phyloP scores from a whole-genome alignment of 2,888 invertebrate species.

The Hirtodrosophila histrioides region DNA sequence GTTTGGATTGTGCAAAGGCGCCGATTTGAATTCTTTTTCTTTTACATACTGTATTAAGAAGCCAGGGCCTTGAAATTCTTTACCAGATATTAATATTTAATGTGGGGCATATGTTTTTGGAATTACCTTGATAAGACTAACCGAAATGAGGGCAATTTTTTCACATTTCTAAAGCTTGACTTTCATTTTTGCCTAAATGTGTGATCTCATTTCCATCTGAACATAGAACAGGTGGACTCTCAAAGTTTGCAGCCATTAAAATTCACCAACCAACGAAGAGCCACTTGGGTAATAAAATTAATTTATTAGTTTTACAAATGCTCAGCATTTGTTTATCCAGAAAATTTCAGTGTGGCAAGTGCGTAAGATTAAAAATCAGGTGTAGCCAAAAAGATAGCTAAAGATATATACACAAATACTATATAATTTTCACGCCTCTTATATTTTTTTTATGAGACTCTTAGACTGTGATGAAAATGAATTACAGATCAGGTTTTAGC shows the following conservation, averaged over 20 bases:
- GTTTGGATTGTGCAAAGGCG: slow-evolving; percentile 6
- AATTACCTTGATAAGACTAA: not conserved
- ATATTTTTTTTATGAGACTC: not conserved
- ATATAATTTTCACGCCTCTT: slow-evolving; percentile 6
- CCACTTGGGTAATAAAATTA: slow-evolving; percentile 58
- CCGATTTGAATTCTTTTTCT: not conserved
- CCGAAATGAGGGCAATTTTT: not conserved
- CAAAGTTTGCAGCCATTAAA: slow-evolving; percentile 35
- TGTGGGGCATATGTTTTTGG: slow-evolving; percentile 14
- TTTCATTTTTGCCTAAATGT: not conserved
- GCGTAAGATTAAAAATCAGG: slow-evolving; percentile 17
- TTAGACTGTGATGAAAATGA: slow-evolving; percentile 12
- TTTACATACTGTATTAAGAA: slow-evolving; percentile 14
- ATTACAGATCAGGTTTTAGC: slow-evolving; percentile 14
- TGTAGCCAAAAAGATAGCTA: slow-evolving; percentile 3
- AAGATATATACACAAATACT: slow-evolving; percentile 7
- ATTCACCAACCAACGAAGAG: slow-evolving; percentile 39
- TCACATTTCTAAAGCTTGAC: slow-evolving; percentile 2
- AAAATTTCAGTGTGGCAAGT: slow-evolving; percentile 11
- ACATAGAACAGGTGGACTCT: slow-evolving; percentile 41
- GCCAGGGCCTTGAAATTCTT: not conserved
- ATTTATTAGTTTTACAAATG: slow-evolving; percentile 72
- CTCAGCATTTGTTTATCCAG: slow-evolving; percentile 58
- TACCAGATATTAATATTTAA: slow-evolving; percentile 4
- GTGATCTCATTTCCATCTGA: not conserved